Evolutionary conservation across 2,113 vertebrate genomes (phyloP).

Genomic region (Gnathonemus longibarbis): DNA sequence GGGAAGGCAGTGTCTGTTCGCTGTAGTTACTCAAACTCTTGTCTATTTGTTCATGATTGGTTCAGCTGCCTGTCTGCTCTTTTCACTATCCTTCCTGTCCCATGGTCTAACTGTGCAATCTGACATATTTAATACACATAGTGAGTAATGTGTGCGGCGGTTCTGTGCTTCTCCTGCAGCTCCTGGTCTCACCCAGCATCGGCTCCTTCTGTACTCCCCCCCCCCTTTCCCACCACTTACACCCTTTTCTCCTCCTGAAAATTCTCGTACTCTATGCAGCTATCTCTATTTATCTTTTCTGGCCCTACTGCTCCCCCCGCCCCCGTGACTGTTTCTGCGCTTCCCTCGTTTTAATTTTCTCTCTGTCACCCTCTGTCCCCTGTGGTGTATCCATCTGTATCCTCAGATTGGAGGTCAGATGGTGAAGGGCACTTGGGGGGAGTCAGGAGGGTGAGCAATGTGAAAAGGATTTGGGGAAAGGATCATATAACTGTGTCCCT

Average conservation of each 20-base stretch:
- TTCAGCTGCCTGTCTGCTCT: neutral
- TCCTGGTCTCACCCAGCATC: neutral
- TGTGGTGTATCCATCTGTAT: slow-evolving; percentile 58
- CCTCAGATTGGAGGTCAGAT: slow-evolving; percentile 55
- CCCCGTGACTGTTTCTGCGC: slow-evolving; percentile 38
- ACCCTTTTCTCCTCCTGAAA: slow-evolving; percentile 34
- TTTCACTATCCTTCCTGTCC: neutral
- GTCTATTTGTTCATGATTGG: neutral
- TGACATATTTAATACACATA: neutral
- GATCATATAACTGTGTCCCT: slow-evolving; percentile 2
- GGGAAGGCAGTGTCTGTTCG: neutral
- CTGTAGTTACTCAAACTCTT: neutral
- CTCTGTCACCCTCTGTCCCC: slow-evolving; percentile 53
- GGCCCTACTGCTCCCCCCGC: slow-evolving; percentile 25
- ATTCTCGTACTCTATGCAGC: slow-evolving; percentile 31
- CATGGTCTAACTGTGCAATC: neutral
- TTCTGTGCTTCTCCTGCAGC: neutral
- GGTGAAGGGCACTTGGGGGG: slow-evolving; percentile 53
- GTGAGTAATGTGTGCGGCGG: neutral
- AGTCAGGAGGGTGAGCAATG: slow-evolving; percentile 22
- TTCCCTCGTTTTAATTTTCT: slow-evolving; percentile 62
- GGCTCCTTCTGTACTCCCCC: neutral
- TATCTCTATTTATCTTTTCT: slow-evolving; percentile 33
- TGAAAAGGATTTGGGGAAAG: slow-evolving; percentile 18
- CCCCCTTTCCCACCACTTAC: neutral